Evolutionary conservation across 2,888 invertebrate species (phyloP), one percentile per base, ranked within the genome.

Genomic region (Philopedon plagiatum): DNA sequence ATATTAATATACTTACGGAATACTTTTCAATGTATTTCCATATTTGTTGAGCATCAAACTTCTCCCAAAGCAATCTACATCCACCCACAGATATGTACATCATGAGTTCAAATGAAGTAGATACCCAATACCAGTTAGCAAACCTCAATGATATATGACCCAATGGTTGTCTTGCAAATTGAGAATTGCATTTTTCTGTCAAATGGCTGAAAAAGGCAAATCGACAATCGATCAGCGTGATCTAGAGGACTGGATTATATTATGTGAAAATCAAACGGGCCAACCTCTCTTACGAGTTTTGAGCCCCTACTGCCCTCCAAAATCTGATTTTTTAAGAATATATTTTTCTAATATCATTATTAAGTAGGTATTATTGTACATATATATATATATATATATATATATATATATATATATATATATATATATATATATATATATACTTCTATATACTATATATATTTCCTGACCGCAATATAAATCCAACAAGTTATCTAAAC

Each of bases 71-170:
- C 5, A 67, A 13, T 58, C 66, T 37, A 32, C 66, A 67, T 18
- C 58, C 66, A 1, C 66, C 66, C 3, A 21, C 8, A 8, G n/a
- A 5, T 13, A 37, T 49, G 11, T n/a, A 46, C 1, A 18, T 0
- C 2, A 67, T 37, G n/a, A 67, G 9, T 13, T 67, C 66, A 29
- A 46, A 34, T 18, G 46, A 32, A 21, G 66, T 34, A 21, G 58
- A 44, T 2, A 67, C 46, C 66, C 66, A 57, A 34, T 60, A 67
- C 66, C 66, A 67, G 13, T 58, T 67, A 2, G 66, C 15, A 23
- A 32, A 49, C 18, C 58, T 58, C n/a, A 67, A 34, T 19, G 60
- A 60, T 41, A 41, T 26, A 15, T 9, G 15, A 9, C 41, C 26
- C 26, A 26, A 11, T 9, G 29, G 18, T 60, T 41, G 26, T 15